These are phyloP conservation scores for Tamias sibiricus DNA, from an alignment of 2,113 vertebrate genomes.

Conservation along the genomic window DNA sequence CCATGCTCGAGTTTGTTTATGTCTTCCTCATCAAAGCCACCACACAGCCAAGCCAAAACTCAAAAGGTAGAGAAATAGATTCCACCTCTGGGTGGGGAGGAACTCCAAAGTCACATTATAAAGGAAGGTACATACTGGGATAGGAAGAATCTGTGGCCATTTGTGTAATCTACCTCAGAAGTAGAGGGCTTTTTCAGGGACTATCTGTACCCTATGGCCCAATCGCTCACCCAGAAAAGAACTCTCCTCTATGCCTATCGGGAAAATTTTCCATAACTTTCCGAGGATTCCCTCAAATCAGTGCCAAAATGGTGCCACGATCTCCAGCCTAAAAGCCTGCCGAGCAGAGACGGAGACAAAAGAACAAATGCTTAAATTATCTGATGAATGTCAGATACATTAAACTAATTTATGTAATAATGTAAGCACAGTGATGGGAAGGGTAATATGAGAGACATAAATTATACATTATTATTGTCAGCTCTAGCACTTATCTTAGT, in stretches of 20 bases:
- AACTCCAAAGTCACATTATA: not conserved
- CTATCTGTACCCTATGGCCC: not conserved
- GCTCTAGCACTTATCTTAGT: slow-evolving; percentile 89
- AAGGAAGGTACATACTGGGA: too few species aligned
- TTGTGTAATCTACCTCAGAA: not conserved
- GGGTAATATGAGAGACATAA: slow-evolving; percentile 89
- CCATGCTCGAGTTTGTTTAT: not conserved
- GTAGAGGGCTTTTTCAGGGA: not conserved
- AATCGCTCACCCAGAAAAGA: not conserved
- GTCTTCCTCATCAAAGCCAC: not conserved
- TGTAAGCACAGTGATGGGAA: slow-evolving; percentile 88
- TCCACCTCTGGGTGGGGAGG: not conserved
- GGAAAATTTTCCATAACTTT: slow-evolving; percentile 81
- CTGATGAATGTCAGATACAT: slow-evolving; percentile 87
- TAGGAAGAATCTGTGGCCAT: not conserved
- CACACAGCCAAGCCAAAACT: not conserved
- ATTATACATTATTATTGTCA: slow-evolving; percentile 91
- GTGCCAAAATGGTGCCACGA: slow-evolving; percentile 83
- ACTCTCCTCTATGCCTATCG: not conserved
- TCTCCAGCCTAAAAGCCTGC: slow-evolving; percentile 84
- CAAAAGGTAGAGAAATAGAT: not conserved
- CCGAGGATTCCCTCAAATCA: slow-evolving; percentile 82
- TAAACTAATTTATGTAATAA: slow-evolving; percentile 91
- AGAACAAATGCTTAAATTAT: slow-evolving; percentile 88
- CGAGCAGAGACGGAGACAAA: slow-evolving; percentile 83